These are phyloP conservation scores for Orthosia gracilis DNA, from an alignment of 2,888 invertebrate species.

Conservation along the genomic window DNA sequence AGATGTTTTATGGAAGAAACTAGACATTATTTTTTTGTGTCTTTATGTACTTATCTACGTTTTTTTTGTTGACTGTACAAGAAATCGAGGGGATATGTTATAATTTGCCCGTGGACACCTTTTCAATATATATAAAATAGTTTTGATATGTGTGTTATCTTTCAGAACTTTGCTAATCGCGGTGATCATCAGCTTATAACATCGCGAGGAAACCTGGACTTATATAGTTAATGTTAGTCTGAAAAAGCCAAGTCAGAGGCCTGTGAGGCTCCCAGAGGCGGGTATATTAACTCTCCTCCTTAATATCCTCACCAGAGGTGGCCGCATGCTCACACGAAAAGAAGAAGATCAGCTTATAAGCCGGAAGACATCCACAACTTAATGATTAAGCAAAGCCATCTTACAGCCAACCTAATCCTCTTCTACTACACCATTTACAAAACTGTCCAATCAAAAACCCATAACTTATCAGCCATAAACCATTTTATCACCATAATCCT, in stretches of 20 bases:
- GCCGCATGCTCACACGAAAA: too few species aligned
- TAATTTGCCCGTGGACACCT: background rate
- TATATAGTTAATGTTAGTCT: too few species aligned
- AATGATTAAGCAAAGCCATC: background rate
- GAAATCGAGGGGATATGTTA: background rate
- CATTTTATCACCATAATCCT: conserved; percentile 45
- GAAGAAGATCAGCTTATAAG: background rate
- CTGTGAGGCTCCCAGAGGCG: too few species aligned
- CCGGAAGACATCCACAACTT: background rate
- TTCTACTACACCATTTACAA: conserved; percentile 15
- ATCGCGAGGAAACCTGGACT: too few species aligned
- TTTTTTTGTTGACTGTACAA: background rate
- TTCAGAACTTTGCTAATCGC: background rate
- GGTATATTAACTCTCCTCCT: too few species aligned
- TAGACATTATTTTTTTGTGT: too few species aligned
- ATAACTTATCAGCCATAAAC: conserved; percentile 18
- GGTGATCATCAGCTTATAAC: background rate
- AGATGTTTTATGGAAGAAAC: too few species aligned
- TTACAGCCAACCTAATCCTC: background rate
- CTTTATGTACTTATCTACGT: too few species aligned
- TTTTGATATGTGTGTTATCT: background rate
- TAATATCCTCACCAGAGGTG: too few species aligned
- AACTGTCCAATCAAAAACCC: conserved; percentile 27
- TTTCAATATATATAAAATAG: background rate
- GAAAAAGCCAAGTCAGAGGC: too few species aligned